Evolutionary conservation across 2,797 vertebrate species (phyloP).

Genomic region (Danio jaintianensis): DNA sequence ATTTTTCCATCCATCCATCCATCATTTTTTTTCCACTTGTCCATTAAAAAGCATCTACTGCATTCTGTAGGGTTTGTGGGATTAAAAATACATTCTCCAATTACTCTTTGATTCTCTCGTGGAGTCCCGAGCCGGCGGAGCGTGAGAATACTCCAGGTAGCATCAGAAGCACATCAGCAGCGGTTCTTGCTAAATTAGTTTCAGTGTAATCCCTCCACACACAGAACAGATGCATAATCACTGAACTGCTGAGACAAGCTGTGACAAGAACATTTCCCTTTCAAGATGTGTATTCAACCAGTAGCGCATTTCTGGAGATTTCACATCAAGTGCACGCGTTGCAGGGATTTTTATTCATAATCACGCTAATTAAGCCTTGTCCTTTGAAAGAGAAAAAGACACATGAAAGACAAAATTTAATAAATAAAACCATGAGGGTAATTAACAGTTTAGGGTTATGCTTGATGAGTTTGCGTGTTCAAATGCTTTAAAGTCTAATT

Average conservation of each 20-base stretch:
- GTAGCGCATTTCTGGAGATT: conserved; percentile 1
- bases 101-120: not conserved
- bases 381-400: not conserved
- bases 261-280: conserved; percentile 12
- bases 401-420: not conserved
- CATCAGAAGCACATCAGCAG: conserved; percentile 32
- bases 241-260: conserved; percentile 44
- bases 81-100: not conserved
- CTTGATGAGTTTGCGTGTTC: not conserved
- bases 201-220: conserved; percentile 42
- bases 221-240: conserved; percentile 48
- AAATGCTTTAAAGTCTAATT: not conserved
- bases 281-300: conserved; percentile 26
- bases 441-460: not conserved
- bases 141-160: conserved; percentile 26
- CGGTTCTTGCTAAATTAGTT: conserved; percentile 48
- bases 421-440: not conserved
- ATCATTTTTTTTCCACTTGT: too few species aligned
- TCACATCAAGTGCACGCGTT: not conserved
- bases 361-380: conserved; percentile 1
- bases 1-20: not conserved
- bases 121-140: not conserved
- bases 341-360: conserved; percentile 5
- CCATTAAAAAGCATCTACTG: not conserved
- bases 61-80: too few species aligned